Evolutionary conservation across 1,140 invertebrate genomes (phyloP).

Genomic region (Drosophila obscura): DNA sequence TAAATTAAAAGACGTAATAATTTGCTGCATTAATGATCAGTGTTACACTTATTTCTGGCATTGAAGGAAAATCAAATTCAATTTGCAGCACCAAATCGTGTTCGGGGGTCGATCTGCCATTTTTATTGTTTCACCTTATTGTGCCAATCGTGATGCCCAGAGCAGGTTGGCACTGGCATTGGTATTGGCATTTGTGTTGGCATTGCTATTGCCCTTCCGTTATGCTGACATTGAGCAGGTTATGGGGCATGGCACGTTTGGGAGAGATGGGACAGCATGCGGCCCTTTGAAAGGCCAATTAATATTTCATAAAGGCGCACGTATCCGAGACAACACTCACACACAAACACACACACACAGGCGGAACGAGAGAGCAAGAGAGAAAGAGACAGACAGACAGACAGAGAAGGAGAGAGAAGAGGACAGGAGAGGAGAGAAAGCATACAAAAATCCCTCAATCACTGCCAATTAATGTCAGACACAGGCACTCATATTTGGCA

Average conservation of each 20-base stretch:
- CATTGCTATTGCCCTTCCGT: slow-evolving; percentile 39
- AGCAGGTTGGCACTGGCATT: slow-evolving; percentile 10
- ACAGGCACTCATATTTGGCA: slow-evolving; percentile 80
- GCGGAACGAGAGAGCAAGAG: slow-evolving; percentile 9
- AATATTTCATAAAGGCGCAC: slow-evolving; percentile 82
- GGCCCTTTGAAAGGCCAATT: slow-evolving; percentile 74
- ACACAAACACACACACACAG: slow-evolving; percentile 20
- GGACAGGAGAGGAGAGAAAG: slow-evolving; percentile 19
- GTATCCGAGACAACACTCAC: slow-evolving; percentile 64
- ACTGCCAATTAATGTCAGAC: slow-evolving; percentile 82
- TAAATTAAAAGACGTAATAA: slow-evolving; percentile 14
- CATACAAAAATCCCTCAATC: slow-evolving; percentile 80
- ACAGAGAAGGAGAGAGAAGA: not conserved
- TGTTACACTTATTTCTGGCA: not conserved
- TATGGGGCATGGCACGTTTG: slow-evolving; percentile 63
- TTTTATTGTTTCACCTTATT: slow-evolving; percentile 49
- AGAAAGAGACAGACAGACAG: slow-evolving; percentile 9
- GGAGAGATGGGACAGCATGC: slow-evolving; percentile 26
- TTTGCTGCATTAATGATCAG: slow-evolving; percentile 11
- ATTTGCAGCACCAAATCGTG: slow-evolving; percentile 39
- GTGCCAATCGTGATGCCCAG: slow-evolving; percentile 40
- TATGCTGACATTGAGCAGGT: slow-evolving; percentile 66
- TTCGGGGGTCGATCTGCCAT: slow-evolving; percentile 31
- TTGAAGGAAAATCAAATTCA: slow-evolving; percentile 25
- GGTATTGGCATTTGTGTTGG: slow-evolving; percentile 2